Evolutionary conservation across 2,113 vertebrate species (phyloP), one percentile per base, ranked within the genome.

Genomic region (Cochlearius cochlearius): DNA sequence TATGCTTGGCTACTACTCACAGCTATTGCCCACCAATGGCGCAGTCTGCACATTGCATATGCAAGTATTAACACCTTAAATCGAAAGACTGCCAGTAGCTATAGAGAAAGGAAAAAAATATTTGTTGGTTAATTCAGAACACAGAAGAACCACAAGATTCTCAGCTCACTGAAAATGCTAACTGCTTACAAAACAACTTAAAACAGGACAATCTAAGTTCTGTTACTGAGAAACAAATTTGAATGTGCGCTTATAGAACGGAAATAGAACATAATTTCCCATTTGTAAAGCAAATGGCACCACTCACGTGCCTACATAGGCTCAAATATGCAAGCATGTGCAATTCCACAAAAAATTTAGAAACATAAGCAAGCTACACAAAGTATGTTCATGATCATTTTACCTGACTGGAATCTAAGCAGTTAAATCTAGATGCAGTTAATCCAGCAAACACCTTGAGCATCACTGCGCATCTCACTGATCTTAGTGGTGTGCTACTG

Each of bases 1-100:
- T 66, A 87, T 26, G 62, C 83, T 96, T 92, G 90, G 64, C 94
- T 73, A 59, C 94, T 39, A 99, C 99, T 98, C 96, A 99, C 99
- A 86, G 99, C 99, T 84, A 99, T 98, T 73, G 98, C 99, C 99
- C 99, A 99, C 99, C 99, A 99, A 87, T 99, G 99, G 68, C 97
- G 98, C 45, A 99, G 98, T 97, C 97, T 99, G 94, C 98, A 99
- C 62, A 99, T 98, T 30, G 99, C 99, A 96, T 99, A 99, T 10
- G 99, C 99, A 97, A 99, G 97, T 97, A 99, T 99, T 96, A 99
- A 98, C 45, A 98, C 96, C 76, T 98, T 98, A 93, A 99, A 99
- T 95, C 99, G 98, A 98, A 99, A 99, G 49, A 99, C 98, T 55
- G 99, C 99, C 97, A 99, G 98, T 79, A 99, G 97, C 99, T 99